A percentile compares a stretch with the other conserved stretches of the same genome.
These are phyloP conservation scores for Eumacrocentrus americanus DNA, from an alignment of 2,888 invertebrate species.

Conservation along the genomic window DNA sequence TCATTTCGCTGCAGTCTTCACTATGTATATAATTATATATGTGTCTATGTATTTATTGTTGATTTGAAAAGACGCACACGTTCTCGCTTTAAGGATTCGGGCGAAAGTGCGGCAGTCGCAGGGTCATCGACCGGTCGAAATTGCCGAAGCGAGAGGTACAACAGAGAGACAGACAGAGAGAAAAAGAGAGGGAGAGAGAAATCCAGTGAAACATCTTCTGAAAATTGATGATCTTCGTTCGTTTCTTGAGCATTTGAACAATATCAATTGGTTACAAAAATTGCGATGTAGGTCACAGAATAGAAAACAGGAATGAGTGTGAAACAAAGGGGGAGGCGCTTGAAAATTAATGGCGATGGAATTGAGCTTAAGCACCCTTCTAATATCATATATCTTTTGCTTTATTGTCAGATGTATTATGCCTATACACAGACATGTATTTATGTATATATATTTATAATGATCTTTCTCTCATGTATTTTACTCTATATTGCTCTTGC, in stretches of 20 bases:
- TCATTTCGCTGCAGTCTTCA: background rate
- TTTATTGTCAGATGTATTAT: no score
- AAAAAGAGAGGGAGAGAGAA: background rate
- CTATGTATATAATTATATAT: background rate
- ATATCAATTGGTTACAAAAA: background rate
- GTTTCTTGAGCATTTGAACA: background rate
- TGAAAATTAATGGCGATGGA: no score
- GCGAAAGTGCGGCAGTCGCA: slow-evolving; percentile 26
- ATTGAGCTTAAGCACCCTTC: no score
- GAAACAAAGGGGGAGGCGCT: no score
- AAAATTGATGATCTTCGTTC: background rate
- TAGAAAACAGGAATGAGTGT: no score
- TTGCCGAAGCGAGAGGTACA: slow-evolving; percentile 20
- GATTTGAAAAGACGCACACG: background rate
- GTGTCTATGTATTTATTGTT: background rate
- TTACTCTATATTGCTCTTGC: background rate
- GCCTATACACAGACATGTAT: background rate
- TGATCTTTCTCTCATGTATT: background rate
- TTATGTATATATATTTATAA: background rate
- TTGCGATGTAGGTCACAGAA: no score
- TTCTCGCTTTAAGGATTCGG: slow-evolving; percentile 20
- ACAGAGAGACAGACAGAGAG: background rate
- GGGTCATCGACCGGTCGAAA: slow-evolving; percentile 27
- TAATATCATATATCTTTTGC: no score
- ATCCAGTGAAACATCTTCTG: background rate